These are phyloP conservation scores for Eudyptes chrysolophus DNA, from an alignment of 2,113 vertebrate genomes.

Conservation along the genomic window DNA sequence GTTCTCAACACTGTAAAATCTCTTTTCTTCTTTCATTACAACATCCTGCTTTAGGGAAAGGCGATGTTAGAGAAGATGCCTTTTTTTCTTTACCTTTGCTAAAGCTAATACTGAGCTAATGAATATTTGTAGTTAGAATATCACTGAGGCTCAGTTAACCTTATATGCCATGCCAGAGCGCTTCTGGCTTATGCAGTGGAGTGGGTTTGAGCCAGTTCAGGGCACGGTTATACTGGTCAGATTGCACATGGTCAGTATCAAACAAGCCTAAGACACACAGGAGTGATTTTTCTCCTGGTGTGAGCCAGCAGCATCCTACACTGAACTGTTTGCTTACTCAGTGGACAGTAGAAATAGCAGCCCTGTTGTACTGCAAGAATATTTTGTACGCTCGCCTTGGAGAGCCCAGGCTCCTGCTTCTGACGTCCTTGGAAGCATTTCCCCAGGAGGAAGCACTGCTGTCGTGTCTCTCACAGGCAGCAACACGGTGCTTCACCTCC, in stretches of 20 bases:
- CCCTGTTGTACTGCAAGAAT: no score
- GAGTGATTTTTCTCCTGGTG: not conserved
- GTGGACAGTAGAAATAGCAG: not conserved
- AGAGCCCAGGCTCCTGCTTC: not conserved
- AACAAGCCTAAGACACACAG: not conserved
- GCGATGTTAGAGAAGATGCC: not conserved
- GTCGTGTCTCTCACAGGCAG: not conserved
- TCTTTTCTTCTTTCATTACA: not conserved
- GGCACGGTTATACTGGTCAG: not conserved
- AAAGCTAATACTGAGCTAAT: not conserved
- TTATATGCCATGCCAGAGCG: not conserved
- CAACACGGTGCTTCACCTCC: fast-evolving
- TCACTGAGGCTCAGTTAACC: not conserved
- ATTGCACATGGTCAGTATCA: not conserved
- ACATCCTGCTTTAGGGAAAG: not conserved
- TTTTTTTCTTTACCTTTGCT: not conserved
- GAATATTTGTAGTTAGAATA: not conserved
- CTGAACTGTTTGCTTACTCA: not conserved
- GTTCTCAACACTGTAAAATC: not conserved
- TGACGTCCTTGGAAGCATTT: not conserved
- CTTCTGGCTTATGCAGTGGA: no score
- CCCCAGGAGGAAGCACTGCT: not conserved
- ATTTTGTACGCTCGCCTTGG: not conserved
- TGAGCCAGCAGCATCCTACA: not conserved
- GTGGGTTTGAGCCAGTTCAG: not conserved